Base-by-base conservation (phyloP, 2,113 vertebrate species). In the Siphamia tubifer region DNA sequence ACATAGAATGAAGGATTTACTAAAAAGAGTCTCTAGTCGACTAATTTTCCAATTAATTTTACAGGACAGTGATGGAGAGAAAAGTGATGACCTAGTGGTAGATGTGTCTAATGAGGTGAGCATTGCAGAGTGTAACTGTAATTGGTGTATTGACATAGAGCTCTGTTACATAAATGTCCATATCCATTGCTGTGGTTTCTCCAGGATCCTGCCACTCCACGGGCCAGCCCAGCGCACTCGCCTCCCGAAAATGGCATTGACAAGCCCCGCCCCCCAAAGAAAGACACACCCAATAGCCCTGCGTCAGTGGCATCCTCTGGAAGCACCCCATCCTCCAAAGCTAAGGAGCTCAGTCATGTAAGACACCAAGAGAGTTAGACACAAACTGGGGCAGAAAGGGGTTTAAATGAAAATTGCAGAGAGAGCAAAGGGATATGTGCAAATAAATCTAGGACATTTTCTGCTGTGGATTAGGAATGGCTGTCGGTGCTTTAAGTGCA, bases 281-380 rank as follows among this genome's bases (percentile, higher is more conserved):
- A 99, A 85, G 98, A 99, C 89, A 96, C 96, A 0, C 97, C 98
- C 2, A 96, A 97, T 85, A 99, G 98, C 80, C 98, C 98, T 0
- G 97, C 98, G 0, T 99, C 98, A 3, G 96, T 99, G 76, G 98
- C 98, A 4, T 99, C 98, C 16, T 99, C 98, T 28, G 98, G 98
- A 81, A 99, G 98, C 88, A 99, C 96, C 68, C 97, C 96, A 55
- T 99, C 98, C 63, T 98, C 97, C 74, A 99, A 99, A 92, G 96
- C 96, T 94, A 99, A 99, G 96, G 98, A 99, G 92, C 95, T 97
- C 82, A 95, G 94, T 91, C 97, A 97, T 94, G 98, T 99, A 95
- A 95, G 95, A 65, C 60, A 54, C 15, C 21, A 13, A 44, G 78
- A 72, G 69, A 72, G 76, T 57, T 70, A 19, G 1, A n/a, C 56